Evolutionary conservation across 2,888 invertebrate species (phyloP), one percentile per base, ranked within the genome.

Genomic region (Hirudinaria manillensis): DNA sequence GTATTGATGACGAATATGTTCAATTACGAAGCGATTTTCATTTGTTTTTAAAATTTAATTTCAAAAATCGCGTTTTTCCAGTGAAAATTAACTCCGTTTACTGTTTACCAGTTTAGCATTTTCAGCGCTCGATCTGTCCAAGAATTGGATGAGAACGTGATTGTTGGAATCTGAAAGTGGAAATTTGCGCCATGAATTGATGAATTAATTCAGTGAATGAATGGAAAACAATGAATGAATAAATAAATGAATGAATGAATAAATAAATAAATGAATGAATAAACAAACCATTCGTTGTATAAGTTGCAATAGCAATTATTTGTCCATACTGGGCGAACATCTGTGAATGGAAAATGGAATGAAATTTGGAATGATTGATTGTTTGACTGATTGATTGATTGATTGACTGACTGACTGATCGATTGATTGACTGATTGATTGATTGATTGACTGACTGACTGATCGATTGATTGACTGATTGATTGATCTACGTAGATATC

Each of bases 51-150:
- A 29, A 16, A 68, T n/a, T 19, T 24, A n/a, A n/a, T n/a, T 68
- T 68, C 32, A 34, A 36, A 68, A n/a, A n/a, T n/a, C n/a, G n/a
- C 36, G 16, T 34, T 36, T 32, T 10, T 6, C 34, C n/a, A 19
- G 21, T 53, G 27, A n/a, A 68, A 68, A 68, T 32, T 10, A 61
- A 61, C 61, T 61, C 13, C 45, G 45, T n/a, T n/a, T n/a, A 45
- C 16, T 45, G 45, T 45, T 27, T n/a, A 68, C 68, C 68, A 24
- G 7, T 36, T 68, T 68, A n/a, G 68, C 68, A 34, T 29, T 34
- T 68, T 68, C 34, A 32, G 68, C 68, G n/a, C 36, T n/a, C 21
- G 36, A 68, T 34, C 32, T 68, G 68, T 32, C 36, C n/a, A n/a
- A n/a, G 36, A 34, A 68, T 68, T 68, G 68, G 36, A 68, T 34